Conservation (phyloP, 2,888 invertebrate species). For the Chymomyza caudatula region DNA sequence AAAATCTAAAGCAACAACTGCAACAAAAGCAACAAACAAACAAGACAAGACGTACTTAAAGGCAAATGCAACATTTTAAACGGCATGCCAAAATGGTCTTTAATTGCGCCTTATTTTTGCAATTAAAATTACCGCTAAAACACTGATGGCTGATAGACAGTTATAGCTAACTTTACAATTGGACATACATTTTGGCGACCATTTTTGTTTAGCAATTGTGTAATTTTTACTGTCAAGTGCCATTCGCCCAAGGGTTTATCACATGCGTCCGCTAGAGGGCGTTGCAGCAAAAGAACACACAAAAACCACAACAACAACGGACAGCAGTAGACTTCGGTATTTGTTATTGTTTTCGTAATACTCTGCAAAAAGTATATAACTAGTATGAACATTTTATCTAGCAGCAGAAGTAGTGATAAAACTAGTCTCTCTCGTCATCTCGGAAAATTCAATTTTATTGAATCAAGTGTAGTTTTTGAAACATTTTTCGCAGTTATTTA, state of each 20-base stretch:
- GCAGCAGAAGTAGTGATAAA: too few relatives aligned
- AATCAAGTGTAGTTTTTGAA: too few relatives aligned
- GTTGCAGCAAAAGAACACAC: not conserved
- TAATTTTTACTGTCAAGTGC: conserved; percentile 13
- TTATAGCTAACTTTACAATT: not conserved
- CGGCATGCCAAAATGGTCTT: conserved; percentile 26
- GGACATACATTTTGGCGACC: not conserved
- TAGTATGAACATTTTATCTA: too few relatives aligned
- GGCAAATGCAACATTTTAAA: conserved; percentile 25
- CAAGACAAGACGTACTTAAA: conserved; percentile 14
- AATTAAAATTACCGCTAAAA: conserved; percentile 43
- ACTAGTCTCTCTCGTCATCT: too few relatives aligned
- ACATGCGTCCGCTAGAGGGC: conserved; percentile 14
- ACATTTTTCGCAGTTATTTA: too few relatives aligned
- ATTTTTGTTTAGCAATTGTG: not conserved
- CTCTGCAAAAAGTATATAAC: too few relatives aligned
- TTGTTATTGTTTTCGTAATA: too few relatives aligned
- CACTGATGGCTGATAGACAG: conserved; percentile 13
- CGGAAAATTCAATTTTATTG: too few relatives aligned
- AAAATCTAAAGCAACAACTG: conserved; percentile 14
- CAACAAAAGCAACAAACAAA: not conserved
- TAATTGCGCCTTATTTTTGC: conserved; percentile 40
- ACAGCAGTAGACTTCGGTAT: too few relatives aligned
- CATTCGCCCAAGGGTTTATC: conserved; percentile 7
- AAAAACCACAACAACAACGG: too few relatives aligned